phyloP scores from a whole-genome alignment of 2,113 vertebrate species.

The Channa argus region DNA sequence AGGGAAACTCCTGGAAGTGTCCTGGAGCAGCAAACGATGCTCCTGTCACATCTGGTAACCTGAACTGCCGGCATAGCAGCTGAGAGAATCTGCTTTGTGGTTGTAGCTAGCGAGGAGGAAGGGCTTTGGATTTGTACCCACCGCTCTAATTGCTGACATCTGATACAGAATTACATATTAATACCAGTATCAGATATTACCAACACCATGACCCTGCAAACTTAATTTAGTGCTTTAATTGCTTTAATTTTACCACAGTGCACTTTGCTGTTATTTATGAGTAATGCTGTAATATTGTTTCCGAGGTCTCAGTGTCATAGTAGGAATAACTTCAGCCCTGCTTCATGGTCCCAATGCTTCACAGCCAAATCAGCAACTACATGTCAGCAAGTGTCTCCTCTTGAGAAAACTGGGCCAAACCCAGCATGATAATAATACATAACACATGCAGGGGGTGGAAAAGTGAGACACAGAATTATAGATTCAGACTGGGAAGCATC shows the following conservation, averaged over 20 bases:
- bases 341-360: constrained; percentile 83
- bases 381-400: constrained; percentile 80
- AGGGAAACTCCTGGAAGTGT: constrained; percentile 81
- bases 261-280: no score
- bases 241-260: no score
- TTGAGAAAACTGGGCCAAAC: constrained; percentile 76
- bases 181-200: constrained; percentile 65
- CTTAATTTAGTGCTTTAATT: no score
- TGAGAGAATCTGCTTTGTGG: constrained; percentile 77
- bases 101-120: constrained; percentile 85
- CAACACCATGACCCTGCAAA: not conserved
- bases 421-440: constrained; percentile 68
- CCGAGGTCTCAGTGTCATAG: constrained; percentile 83
- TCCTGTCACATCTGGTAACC: constrained; percentile 80
- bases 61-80: constrained; percentile 80
- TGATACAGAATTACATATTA: constrained; percentile 70
- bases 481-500: not conserved
- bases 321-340: constrained; percentile 85
- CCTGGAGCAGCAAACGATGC: constrained; percentile 84
- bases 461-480: constrained; percentile 14
- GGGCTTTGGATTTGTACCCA: constrained; percentile 81
- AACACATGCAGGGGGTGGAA: no score
- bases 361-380: constrained; percentile 79
- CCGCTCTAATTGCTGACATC: constrained; percentile 81
- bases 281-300: constrained; percentile 75